Evolutionary conservation across 2,113 vertebrate species (phyloP), one percentile per base, ranked within the genome.

Genomic region (Coryphaenoides rupestris): DNA sequence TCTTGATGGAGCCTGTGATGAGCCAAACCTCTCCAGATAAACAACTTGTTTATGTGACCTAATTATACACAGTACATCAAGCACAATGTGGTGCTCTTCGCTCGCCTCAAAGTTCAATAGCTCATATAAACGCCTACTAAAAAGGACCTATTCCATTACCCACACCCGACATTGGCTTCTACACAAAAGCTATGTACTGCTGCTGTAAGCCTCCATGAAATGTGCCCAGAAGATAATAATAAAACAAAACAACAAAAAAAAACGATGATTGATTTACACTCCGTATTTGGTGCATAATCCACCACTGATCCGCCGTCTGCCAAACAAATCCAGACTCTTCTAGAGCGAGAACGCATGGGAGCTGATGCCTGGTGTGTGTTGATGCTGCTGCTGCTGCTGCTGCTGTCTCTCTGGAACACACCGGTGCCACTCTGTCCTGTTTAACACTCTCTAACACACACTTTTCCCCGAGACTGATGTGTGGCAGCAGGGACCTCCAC

Each of bases 1-100:
- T 52, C 58, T 24, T 19, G 19, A 57, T 52, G 19, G 4, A 16
- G 22, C 13, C 15, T 15, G 23, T 14, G 16, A 23, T 46, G n/a
- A 21, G 64, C 23, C 26, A 12, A 21, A n/a, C 6, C 24, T 3
- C 9, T 17, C n/a, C 46, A 2, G 9, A 23, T 52, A 52, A 21
- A 63, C 55, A 52, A 55, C 47, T 50, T 57, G 47, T 66, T 66
- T 52, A 66, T 28, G 46, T 28, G 64, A 50, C 23, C 55, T 40
- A 49, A 19, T 66, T 58, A 21, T 58, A 16, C 12, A 16, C 56
- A 49, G 26, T 4, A 52, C 19, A 5, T 21, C 21, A 21, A 22
- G 14, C 14, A 15, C 12, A 40, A 9, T 9, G 21, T 10, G 4
- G 1, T 21, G 19, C 19, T 54, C 53, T 54, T 15, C 21, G 14